These are phyloP conservation scores for Odontocolon sp. DNA, from an alignment of 2,888 invertebrate genomes.

Conservation along the genomic window DNA sequence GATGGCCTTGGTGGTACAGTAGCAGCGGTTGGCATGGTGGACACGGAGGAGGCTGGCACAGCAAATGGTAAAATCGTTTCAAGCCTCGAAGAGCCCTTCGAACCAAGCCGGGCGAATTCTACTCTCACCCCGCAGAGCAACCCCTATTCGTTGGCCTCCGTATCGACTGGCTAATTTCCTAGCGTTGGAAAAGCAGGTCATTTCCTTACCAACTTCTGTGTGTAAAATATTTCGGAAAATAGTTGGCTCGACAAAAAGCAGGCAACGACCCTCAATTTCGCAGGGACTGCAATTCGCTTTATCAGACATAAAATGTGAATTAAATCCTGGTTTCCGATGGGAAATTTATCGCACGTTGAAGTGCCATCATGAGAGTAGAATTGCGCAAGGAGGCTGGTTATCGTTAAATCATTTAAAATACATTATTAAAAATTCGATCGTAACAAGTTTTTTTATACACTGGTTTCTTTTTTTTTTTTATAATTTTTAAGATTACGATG, in stretches of 20 bases:
- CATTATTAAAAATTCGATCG: neutral
- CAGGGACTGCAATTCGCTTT: neutral
- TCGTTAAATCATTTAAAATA: neutral
- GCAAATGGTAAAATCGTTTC: constrained; percentile 61
- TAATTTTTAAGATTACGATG: constrained; percentile 7
- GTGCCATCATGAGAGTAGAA: constrained; percentile 11
- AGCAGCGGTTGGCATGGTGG: constrained; percentile 53
- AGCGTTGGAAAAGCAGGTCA: neutral
- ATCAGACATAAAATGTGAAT: neutral
- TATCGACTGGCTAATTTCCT: constrained; percentile 19
- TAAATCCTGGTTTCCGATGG: neutral
- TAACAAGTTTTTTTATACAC: neutral
- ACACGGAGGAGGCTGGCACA: constrained; percentile 61
- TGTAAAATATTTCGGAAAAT: neutral
- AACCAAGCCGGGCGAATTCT: constrained; percentile 8
- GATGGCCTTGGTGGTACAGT: constrained; percentile 63
- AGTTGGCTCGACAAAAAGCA: constrained; percentile 14
- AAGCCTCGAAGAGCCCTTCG: neutral
- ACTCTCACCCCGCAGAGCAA: constrained; percentile 24
- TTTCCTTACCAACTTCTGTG: neutral
- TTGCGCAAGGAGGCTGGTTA: constrained; percentile 12
- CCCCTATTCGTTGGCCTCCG: neutral
- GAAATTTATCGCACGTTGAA: neutral
- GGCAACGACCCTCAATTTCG: neutral
- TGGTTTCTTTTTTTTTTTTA: neutral